Base-by-base conservation (phyloP, 2,113 vertebrate species). In the Perca fluviatilis region DNA sequence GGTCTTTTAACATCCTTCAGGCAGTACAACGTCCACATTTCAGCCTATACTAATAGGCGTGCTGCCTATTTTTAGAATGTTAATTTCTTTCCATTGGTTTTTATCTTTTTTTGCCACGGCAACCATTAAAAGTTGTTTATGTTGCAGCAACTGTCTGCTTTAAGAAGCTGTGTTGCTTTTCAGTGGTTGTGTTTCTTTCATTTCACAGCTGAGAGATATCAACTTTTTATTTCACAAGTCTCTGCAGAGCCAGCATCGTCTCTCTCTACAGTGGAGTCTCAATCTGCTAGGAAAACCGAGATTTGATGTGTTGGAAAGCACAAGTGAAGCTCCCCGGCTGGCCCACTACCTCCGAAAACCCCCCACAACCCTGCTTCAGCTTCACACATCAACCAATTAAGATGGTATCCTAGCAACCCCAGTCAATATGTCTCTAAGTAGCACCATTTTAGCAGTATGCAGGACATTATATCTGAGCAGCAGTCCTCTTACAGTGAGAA, bases 401-500 rank as follows among this genome's bases (percentile, higher is more conserved):
- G 88, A 88, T 64, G 62, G 80, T 93, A 72, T 84, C 91, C 57
- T 91, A 86, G 89, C 91, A 92, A 91, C 88, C 72, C 13, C 16
- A 88, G 87, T 84, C 91, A 90, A 91, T 89, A 89, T 88, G 90
- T 92, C 74, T 92, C 89, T 46, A 80, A 90, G 92, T 88, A 92
- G 90, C 82, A 81, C 58, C 69, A 57, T 79, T 86, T 90, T 83
- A 79, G 85, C 81, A 70, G 54, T 53, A 71, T 83, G 77, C 76
- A 79, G 63, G 74, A 88, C 85, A 80, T 78, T 19, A 83, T 62
- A 75, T 87, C 49, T 25, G 61, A 77, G 57, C 66, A 63, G 82
- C 27, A 67, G 19, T 56, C 30, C 30, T 71, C 54, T 63, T 61
- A 72, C 27, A 23, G 6, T 30, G 51, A 65, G 57, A 47, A 53